Conservation (phyloP, 1,140 invertebrate species). For the Wiebesia pumilae region DNA sequence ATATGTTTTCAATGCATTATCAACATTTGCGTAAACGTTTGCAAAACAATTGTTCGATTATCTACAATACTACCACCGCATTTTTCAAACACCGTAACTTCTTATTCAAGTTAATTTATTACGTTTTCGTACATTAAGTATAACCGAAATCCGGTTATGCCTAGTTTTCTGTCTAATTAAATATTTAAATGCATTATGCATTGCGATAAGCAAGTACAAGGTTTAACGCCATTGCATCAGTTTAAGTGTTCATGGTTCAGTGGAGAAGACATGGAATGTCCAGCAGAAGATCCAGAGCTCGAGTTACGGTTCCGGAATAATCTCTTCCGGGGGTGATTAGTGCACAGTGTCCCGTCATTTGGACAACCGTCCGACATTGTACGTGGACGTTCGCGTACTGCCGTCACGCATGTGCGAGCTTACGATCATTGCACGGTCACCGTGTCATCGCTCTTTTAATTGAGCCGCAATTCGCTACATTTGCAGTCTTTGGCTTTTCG, state of each 20-base stretch:
- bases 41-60: too few species aligned
- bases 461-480: background rate
- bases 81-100: background rate
- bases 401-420: background rate
- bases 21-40: background rate
- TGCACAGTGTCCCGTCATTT: background rate
- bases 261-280: constrained; percentile 5
- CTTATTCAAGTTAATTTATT: background rate
- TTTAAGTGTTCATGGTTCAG: constrained; percentile 21
- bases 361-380: background rate
- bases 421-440: background rate
- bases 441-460: background rate
- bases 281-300: background rate
- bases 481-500: too few species aligned
- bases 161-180: background rate
- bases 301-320: background rate
- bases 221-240: background rate
- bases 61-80: background rate
- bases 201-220: background rate
- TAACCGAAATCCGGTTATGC: background rate
- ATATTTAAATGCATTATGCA: constrained; percentile 10
- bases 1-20: background rate
- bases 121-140: background rate
- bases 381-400: background rate
- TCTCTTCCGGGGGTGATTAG: constrained; percentile 14